phyloP scores from a whole-genome alignment of 2,113 vertebrate species.

The Poicephalus gulielmi region DNA sequence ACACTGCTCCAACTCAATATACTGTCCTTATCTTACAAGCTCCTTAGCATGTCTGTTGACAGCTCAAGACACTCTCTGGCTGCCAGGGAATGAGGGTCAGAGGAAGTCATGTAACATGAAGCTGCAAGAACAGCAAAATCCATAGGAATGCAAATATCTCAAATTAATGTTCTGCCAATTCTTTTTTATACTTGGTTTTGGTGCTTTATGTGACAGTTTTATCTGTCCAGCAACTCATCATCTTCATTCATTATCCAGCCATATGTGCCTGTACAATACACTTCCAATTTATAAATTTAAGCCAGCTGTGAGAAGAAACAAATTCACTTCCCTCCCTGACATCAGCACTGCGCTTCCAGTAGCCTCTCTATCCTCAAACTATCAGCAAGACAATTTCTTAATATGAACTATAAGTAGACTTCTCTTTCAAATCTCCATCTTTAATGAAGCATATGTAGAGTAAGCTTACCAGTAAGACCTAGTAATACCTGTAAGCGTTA shows the following conservation, averaged over 20 bases:
- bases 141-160: neutral
- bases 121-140: neutral
- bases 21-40: slow-evolving; percentile 45
- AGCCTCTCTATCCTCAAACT: neutral
- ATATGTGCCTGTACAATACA: neutral
- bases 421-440: neutral
- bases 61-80: slow-evolving; percentile 9
- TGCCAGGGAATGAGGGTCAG: neutral
- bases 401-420: neutral
- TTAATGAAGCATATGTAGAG: neutral
- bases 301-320: neutral
- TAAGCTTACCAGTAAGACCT: neutral
- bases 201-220: neutral
- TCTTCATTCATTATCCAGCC: neutral
- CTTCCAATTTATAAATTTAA: neutral
- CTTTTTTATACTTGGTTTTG: neutral
- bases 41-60: slow-evolving; percentile 36
- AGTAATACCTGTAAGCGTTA: neutral
- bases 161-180: neutral
- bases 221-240: neutral
- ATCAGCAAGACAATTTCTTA: neutral
- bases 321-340: neutral
- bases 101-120: neutral
- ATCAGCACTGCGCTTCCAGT: neutral
- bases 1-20: neutral